Conservation (phyloP, 1,140 invertebrate species). For the Tetragnatha versicolor region DNA sequence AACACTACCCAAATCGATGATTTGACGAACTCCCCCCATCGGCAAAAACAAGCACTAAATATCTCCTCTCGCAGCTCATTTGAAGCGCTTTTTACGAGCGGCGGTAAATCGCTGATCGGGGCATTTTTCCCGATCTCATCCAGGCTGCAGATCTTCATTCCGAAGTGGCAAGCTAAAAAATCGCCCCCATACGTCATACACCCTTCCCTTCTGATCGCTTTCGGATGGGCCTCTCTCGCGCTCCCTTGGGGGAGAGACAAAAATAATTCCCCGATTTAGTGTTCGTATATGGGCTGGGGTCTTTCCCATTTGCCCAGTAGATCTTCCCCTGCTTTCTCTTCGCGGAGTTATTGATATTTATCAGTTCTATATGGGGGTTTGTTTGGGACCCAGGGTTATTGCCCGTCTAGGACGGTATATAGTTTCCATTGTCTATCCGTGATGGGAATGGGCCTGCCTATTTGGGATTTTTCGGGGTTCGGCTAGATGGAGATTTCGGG, state of each 20-base stretch:
- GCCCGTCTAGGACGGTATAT: too few species aligned
- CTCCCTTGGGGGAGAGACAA: not conserved
- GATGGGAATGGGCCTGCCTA: too few species aligned
- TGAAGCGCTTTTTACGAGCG: too few species aligned
- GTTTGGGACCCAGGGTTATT: too few species aligned
- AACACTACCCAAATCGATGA: too few species aligned
- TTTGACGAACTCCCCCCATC: too few species aligned
- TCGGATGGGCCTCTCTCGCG: not conserved
- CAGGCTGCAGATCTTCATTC: constrained; percentile 28
- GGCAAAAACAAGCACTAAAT: too few species aligned
- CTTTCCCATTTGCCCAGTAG: not conserved
- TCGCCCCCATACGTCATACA: constrained; percentile 9
- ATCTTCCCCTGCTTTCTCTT: constrained; percentile 4
- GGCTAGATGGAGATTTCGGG: too few species aligned
- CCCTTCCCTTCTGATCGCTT: not conserved
- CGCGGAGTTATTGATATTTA: constrained; percentile 8
- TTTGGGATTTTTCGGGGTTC: too few species aligned
- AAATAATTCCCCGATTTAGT: constrained; percentile 28
- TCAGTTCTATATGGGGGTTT: constrained; percentile 15
- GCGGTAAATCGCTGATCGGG: not conserved
- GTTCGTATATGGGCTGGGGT: not conserved
- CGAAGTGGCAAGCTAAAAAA: constrained; percentile 11
- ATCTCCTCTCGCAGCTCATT: too few species aligned
- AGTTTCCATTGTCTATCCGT: too few species aligned
- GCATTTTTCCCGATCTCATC: not conserved